phyloP scores from a whole-genome alignment of 1,140 invertebrate genomes.

The Penaeus indicus region DNA sequence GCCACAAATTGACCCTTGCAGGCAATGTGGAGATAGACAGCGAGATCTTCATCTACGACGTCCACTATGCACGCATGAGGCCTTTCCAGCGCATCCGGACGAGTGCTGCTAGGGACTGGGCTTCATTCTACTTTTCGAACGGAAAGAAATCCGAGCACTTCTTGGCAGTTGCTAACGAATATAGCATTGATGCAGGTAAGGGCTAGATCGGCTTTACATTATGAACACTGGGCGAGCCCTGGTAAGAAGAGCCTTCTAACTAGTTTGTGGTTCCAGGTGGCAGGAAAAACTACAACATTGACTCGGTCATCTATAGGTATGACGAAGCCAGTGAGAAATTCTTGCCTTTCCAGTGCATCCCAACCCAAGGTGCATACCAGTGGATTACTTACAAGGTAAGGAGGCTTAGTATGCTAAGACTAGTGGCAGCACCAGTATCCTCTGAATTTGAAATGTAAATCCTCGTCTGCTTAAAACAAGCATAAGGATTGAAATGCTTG shows the following conservation, averaged over 20 bases:
- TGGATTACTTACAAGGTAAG: slow-evolving; percentile 41
- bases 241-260: too few relatives aligned
- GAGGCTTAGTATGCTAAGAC: too few relatives aligned
- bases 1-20: not conserved
- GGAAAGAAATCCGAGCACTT: slow-evolving; percentile 22
- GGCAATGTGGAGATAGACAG: slow-evolving; percentile 39
- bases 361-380: slow-evolving; percentile 17
- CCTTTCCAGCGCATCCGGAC: slow-evolving; percentile 49
- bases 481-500: not conserved
- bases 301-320: slow-evolving; percentile 48
- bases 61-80: not conserved
- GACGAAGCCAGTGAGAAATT: slow-evolving; percentile 21
- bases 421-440: too few relatives aligned
- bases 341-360: slow-evolving; percentile 42
- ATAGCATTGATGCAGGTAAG: slow-evolving; percentile 15
- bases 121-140: slow-evolving; percentile 25
- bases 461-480: too few relatives aligned
- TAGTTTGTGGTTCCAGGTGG: not conserved
- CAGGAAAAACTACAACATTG: slow-evolving; percentile 34
- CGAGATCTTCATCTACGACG: slow-evolving; percentile 41
- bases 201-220: not conserved
- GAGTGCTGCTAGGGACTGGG: slow-evolving; percentile 29
- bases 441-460: too few relatives aligned
- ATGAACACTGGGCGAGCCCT: not conserved
- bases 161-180: slow-evolving; percentile 50